A percentile compares a stretch with the other conserved stretches of the same genome.
Evolutionary conservation across 2,888 invertebrate genomes (phyloP).

Genomic region (Epinotia ramella): DNA sequence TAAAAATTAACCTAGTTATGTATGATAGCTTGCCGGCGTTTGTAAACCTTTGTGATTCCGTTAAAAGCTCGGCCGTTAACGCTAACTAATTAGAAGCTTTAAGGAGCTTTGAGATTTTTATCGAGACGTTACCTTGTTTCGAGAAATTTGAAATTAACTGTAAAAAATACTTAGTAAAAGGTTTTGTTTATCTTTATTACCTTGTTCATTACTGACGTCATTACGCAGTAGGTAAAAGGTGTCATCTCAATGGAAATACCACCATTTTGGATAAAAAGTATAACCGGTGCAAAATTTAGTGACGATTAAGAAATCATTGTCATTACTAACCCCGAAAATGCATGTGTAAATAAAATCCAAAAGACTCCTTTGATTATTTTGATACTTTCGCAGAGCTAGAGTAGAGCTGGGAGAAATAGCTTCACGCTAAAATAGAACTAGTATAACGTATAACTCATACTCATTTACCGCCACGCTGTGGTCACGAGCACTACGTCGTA

Average conservation of each 20-base stretch:
- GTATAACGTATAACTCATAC: too few relatives aligned
- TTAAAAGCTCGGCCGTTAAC: slow-evolving; percentile 39
- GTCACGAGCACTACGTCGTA: too few relatives aligned
- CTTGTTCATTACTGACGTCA: slow-evolving; percentile 11
- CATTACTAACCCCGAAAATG: neutral
- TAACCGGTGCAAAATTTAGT: neutral
- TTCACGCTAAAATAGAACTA: too few relatives aligned
- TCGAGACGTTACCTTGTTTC: slow-evolving; percentile 35
- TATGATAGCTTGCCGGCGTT: slow-evolving; percentile 20
- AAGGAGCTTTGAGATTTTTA: slow-evolving; percentile 44
- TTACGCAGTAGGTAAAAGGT: neutral
- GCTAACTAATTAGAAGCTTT: slow-evolving; percentile 34
- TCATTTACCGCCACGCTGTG: too few relatives aligned
- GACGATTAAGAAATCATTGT: neutral
- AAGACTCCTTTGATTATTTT: too few relatives aligned
- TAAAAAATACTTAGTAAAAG: slow-evolving; percentile 19
- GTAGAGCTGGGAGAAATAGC: too few relatives aligned
- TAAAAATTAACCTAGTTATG: slow-evolving; percentile 38
- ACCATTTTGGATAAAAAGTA: neutral
- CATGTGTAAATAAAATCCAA: neutral
- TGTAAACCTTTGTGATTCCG: slow-evolving; percentile 34
- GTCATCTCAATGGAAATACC: neutral
- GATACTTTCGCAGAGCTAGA: too few relatives aligned
- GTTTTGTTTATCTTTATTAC: slow-evolving; percentile 27
- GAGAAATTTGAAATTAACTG: slow-evolving; percentile 36